Evolutionary conservation across 2,113 vertebrate genomes (phyloP).

Genomic region (Fulica atra): DNA sequence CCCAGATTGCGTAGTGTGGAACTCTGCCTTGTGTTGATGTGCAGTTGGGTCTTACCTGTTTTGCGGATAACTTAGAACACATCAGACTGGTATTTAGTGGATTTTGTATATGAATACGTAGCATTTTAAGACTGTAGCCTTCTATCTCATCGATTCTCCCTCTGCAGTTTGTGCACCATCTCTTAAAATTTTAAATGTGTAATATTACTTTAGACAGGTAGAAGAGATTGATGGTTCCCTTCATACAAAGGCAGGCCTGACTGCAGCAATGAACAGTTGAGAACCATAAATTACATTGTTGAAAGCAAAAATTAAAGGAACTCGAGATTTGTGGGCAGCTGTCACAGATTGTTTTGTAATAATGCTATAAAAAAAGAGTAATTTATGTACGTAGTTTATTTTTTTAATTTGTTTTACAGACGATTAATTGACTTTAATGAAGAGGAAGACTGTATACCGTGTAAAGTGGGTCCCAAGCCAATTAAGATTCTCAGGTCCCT

Average conservation of each 20-base stretch:
- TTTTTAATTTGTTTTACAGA: conserved; percentile 59
- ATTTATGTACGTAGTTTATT: neutral
- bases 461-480: conserved; percentile 59
- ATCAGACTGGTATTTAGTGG: neutral
- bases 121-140: neutral
- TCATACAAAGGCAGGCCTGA: neutral
- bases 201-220: neutral
- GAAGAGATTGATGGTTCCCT: neutral
- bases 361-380: neutral
- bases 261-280: neutral
- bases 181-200: neutral
- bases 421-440: neutral
- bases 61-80: neutral
- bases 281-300: neutral
- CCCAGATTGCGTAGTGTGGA: neutral
- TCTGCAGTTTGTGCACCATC: neutral
- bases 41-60: neutral
- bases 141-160: neutral
- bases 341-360: neutral
- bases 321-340: neutral
- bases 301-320: neutral
- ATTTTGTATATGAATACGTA: neutral
- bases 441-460: conserved; percentile 6
- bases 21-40: neutral
- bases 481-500: conserved; percentile 74